phyloP scores from a whole-genome alignment of 2,888 invertebrate species.

The Linnaemya vulpina region DNA sequence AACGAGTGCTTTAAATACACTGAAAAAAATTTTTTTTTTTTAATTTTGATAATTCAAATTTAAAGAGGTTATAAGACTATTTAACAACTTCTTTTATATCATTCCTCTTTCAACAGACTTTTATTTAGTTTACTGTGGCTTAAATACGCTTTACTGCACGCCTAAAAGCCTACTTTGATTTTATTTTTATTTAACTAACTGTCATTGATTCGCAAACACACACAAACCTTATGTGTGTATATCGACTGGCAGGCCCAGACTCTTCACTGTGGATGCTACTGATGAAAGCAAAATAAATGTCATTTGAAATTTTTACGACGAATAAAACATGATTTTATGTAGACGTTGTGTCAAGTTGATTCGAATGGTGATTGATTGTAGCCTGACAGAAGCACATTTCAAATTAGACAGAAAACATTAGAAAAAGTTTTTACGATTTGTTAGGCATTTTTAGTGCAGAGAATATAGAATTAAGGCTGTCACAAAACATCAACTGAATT shows the following conservation, averaged over 20 bases:
- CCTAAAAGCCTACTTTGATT: slow-evolving; percentile 17
- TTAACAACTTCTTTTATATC: background rate
- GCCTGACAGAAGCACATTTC: slow-evolving; percentile 39
- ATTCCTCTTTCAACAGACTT: background rate
- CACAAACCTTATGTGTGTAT: too few species aligned
- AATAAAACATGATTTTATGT: slow-evolving; percentile 44
- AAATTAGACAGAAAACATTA: background rate
- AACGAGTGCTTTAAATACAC: background rate
- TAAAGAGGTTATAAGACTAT: background rate
- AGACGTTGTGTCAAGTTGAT: slow-evolving; percentile 49
- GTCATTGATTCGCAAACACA: slow-evolving; percentile 7
- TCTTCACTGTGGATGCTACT: background rate
- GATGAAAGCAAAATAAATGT: slow-evolving; percentile 51
- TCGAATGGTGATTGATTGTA: slow-evolving; percentile 51
- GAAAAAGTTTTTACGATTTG: background rate
- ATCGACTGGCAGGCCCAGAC: background rate
- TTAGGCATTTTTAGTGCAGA: slow-evolving; percentile 10
- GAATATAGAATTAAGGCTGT: slow-evolving; percentile 19
- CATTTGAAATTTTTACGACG: slow-evolving; percentile 47
- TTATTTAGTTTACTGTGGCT: slow-evolving; percentile 4
- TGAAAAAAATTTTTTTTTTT: background rate
- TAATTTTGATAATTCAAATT: background rate
- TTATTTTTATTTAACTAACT: background rate
- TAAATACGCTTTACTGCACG: background rate
- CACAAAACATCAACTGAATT: slow-evolving; percentile 19